Evolutionary conservation across 2,888 invertebrate species (phyloP).

Genomic region (Galerucella calmariensis): DNA sequence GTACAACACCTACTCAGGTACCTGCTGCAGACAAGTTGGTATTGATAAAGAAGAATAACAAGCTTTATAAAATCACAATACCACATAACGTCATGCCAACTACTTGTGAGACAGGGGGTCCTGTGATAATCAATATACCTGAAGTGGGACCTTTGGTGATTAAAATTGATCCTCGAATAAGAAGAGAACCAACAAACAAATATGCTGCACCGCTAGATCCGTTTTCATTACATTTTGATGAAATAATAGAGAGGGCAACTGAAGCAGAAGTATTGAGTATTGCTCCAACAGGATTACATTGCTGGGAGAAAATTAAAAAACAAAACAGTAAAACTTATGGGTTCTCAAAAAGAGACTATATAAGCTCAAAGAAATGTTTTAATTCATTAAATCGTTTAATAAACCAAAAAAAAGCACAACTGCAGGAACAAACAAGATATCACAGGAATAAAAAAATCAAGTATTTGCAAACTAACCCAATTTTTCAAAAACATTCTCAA

Average conservation of each 20-base stretch:
- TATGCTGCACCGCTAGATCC: too few relatives aligned
- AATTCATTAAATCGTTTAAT: background rate
- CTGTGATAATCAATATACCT: constrained; percentile 46
- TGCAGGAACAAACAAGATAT: background rate
- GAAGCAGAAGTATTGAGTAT: background rate
- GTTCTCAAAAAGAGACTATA: background rate
- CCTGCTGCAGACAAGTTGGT: constrained; percentile 37
- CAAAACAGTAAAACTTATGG: background rate
- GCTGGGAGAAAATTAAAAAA: background rate
- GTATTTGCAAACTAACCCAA: too few relatives aligned
- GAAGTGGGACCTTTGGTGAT: constrained; percentile 43
- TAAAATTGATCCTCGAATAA: constrained; percentile 39
- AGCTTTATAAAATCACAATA: background rate
- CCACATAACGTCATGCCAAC: constrained; percentile 42
- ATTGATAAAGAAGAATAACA: constrained; percentile 39
- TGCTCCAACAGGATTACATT: background rate
- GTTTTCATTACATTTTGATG: constrained; percentile 24
- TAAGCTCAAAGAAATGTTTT: background rate
- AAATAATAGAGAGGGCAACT: background rate
- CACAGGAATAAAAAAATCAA: background rate
- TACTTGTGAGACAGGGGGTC: constrained; percentile 24
- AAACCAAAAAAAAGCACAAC: background rate
- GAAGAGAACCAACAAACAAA: background rate
- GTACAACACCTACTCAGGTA: background rate
- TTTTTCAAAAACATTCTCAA: background rate